A percentile compares a stretch with the other conserved stretches of the same genome.
phyloP scores from a whole-genome alignment of 2,797 vertebrate species.

The Etheostoma perlongum region DNA sequence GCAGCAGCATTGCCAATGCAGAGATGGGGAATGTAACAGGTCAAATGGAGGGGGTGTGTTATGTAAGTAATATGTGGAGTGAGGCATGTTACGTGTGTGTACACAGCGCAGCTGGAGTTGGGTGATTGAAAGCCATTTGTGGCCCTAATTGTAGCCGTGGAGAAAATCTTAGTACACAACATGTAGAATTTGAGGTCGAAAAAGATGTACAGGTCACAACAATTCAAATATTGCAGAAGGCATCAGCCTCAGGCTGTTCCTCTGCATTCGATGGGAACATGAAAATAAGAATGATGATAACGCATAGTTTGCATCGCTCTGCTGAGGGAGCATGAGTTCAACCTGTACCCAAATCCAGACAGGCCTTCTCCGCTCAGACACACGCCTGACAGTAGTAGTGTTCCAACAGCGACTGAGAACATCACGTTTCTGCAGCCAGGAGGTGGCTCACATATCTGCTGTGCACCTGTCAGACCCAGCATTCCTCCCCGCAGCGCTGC shows the following conservation, averaged over 20 bases:
- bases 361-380: background rate
- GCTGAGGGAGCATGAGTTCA: background rate
- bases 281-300: constrained; percentile 62
- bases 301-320: constrained; percentile 47
- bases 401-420: background rate
- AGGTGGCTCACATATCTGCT: constrained; percentile 41
- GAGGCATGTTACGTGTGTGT: too few relatives aligned
- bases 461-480: constrained; percentile 52
- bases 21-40: too few relatives aligned
- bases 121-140: too few relatives aligned
- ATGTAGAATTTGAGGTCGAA: background rate
- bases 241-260: background rate
- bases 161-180: background rate
- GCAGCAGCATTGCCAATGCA: too few relatives aligned
- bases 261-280: constrained; percentile 29
- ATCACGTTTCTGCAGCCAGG: constrained; percentile 10
- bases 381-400: background rate
- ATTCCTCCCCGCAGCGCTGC: constrained; percentile 19
- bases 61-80: too few relatives aligned
- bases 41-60: too few relatives aligned
- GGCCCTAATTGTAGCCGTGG: background rate
- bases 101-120: too few relatives aligned
- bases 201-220: background rate
- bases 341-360: background rate
- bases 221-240: constrained; percentile 46